Evolutionary conservation across 2,113 vertebrate species (phyloP), one percentile per base, ranked within the genome.

Genomic region (Sebastes schlegelii): DNA sequence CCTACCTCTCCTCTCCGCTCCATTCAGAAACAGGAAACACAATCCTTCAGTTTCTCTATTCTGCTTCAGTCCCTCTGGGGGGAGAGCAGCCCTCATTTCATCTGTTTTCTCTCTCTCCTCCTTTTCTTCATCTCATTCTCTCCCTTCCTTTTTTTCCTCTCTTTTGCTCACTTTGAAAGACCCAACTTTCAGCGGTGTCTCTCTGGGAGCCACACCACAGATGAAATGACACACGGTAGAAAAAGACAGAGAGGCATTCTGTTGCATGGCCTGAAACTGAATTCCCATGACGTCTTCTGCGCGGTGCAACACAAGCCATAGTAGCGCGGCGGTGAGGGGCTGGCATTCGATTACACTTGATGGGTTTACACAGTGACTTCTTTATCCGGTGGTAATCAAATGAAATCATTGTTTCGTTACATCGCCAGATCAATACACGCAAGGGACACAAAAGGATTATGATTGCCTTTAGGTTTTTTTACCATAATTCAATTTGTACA

Each of bases 1-100:
- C 70, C 85, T 80, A 71, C 82, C 74, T 77, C 80, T 73, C 34
- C 79, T 86, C 82, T 82, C 57, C 45, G 3, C 78, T 92, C 94
- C 93, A 94, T 95, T 95, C 92, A 95, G 60, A 89, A 87, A 86
- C 71, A 85, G 87, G 94, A 92, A 94, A 96, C 86, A 94, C 92
- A 94, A 95, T 95, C 92, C 94, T 86, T 72, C 81, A 88, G 81
- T 87, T 93, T 86, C 74, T 89, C 91, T 88, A 92, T 92, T 93
- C 93, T 93, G 84, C 91, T 77, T 64, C 62, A 7, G 55, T 85
- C 91, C 92, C 92, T 87, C 70, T 82, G 80, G 92, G 91, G 74
- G 91, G 74, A 86, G 70, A 69, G 77, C 74, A 82, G 72, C 84
- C 84, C 88, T 85, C 71, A 89, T 90, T 95, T 93, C 88, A 88